Evolutionary conservation across 2,797 vertebrate genomes (phyloP).

Genomic region (Spheniscus humboldti): DNA sequence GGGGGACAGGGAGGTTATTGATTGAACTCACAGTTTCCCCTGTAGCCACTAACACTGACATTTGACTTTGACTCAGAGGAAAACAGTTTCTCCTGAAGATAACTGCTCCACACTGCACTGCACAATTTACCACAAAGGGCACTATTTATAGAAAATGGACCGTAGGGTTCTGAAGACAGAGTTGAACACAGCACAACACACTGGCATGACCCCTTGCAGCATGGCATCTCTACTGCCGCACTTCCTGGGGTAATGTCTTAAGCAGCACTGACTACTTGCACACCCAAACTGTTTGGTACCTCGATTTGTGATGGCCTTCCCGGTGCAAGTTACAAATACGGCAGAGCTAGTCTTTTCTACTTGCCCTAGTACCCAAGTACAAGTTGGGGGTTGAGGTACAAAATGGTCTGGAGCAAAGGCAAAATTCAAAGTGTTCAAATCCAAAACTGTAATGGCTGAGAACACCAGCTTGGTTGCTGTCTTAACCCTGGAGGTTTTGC

Average conservation of each 20-base stretch:
- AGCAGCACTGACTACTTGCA: not conserved
- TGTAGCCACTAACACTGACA: not conserved
- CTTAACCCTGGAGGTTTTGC: not conserved
- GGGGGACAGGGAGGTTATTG: not conserved
- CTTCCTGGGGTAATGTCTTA: not conserved
- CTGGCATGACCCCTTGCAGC: not conserved
- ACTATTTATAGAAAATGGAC: not conserved
- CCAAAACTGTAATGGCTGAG: not conserved
- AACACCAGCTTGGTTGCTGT: not conserved
- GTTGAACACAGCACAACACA: not conserved
- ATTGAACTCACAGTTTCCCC: not conserved
- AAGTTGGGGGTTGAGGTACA: not conserved
- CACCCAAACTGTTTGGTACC: not conserved
- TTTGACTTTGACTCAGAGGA: not conserved
- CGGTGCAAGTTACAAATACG: rapidly evolving
- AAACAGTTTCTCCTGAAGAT: not conserved
- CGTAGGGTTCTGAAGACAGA: not conserved
- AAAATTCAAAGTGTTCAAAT: not conserved
- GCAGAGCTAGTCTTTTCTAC: not conserved
- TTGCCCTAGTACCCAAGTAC: not conserved
- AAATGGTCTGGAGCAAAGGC: not conserved
- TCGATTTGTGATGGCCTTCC: not conserved
- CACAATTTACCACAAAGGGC: not conserved
- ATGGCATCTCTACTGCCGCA: not conserved
- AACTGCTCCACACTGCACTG: not conserved